Conservation (phyloP, 1,140 invertebrate genomes). For the Brachionus paranguensis region DNA sequence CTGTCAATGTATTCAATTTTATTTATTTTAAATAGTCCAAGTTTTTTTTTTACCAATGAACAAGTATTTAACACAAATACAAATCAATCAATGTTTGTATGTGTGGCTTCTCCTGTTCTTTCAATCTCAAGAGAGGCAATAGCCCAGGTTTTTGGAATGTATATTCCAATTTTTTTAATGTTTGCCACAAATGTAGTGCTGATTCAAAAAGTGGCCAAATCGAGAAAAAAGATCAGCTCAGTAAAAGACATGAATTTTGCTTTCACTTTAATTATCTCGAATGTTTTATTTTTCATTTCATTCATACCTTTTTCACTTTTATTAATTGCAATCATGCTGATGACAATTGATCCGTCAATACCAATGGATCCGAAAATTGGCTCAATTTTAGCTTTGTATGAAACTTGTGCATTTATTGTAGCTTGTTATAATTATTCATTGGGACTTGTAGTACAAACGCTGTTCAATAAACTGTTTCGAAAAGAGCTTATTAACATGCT, state of each 20-base stretch:
- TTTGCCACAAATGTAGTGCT: not conserved
- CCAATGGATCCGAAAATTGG: not conserved
- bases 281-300: not conserved
- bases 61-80: not conserved
- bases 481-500: not conserved
- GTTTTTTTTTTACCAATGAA: not conserved
- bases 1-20: not conserved
- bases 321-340: not conserved
- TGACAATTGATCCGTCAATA: not conserved
- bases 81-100: not conserved
- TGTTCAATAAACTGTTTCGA: not conserved
- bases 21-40: not conserved
- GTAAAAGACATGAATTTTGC: not conserved
- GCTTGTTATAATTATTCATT: not conserved
- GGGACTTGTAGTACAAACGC: not conserved
- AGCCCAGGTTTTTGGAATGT: not conserved
- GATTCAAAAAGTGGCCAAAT: not conserved
- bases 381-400: not conserved
- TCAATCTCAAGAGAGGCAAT: not conserved
- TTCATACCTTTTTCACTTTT: not conserved
- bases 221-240: not conserved
- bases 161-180: not conserved
- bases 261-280: not conserved
- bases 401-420: not conserved
- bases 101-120: not conserved